Base-by-base conservation (phyloP, 2,888 invertebrate species). In the Rhingia rostrata region DNA sequence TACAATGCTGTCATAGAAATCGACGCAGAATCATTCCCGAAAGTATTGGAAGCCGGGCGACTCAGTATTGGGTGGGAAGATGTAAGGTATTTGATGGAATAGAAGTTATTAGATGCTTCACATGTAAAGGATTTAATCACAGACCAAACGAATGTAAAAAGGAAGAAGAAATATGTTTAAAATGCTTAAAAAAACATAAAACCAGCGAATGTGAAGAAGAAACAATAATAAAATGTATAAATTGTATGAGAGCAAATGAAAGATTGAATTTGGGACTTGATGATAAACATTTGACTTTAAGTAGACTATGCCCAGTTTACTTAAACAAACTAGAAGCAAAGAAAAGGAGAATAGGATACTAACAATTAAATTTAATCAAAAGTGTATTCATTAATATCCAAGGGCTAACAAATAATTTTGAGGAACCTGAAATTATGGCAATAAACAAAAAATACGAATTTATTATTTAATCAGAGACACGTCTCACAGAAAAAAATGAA, bases 51-150 rank as follows among this genome's bases (percentile, higher is more conserved):
- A n/a, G n/a, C n/a, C n/a, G n/a, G n/a, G n/a, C n/a, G n/a, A n/a
- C 12, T 64, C 6, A 64, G 14, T 33, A 64, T 64, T 49, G 47
- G 35, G 7, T 64, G 63, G 47, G 35, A 6, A 45, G 61, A 4
- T 47, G 33, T 14, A 47, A 9, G 12, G 61, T 47, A 12, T 47
- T 61, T 12, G 61, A 45, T 35, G 61, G 14, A 9, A 14, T 61
- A 14, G 61, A 61, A 33, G 32, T 61, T 0, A 61, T 9, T 30
- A 61, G 47, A 10, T 66, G 75, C 47, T 56, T 41, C 39, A 45
- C 53, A 37, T 54, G 78, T 35, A 49, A 67, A 56, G 75, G 58
- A 4, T 75, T 58, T 33, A 75, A 75, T n/a, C 66, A 67, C 12
- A 49, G 60, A 58, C 39, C 75, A 3, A 37, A 6, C 9, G 60